Conservation (phyloP, 2,888 invertebrate genomes). For the Muscina levida region DNA sequence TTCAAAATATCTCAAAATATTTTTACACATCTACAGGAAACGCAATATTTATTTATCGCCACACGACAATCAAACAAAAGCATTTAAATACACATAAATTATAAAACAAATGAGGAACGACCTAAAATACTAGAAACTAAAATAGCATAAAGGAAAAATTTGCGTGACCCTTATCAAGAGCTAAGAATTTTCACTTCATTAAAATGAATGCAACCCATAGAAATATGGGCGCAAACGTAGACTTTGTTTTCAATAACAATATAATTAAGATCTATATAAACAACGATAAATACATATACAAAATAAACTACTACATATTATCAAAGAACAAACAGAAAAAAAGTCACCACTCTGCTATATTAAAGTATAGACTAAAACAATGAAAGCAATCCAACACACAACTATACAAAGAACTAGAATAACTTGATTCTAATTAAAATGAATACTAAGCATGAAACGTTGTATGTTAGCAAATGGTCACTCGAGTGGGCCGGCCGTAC, state of each 20-base stretch:
- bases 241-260: slow-evolving; percentile 15
- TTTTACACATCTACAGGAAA: slow-evolving; percentile 8
- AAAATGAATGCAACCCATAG: slow-evolving; percentile 73
- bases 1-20: too few relatives aligned
- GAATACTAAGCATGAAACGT: slow-evolving; percentile 21
- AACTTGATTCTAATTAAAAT: slow-evolving; percentile 54
- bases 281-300: too few relatives aligned
- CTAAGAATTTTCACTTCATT: slow-evolving; percentile 78
- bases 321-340: background rate
- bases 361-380: background rate
- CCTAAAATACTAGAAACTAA: background rate
- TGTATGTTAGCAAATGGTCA: slow-evolving; percentile 12
- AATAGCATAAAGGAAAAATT: slow-evolving; percentile 56
- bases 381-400: slow-evolving; percentile 16
- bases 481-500: slow-evolving; percentile 39
- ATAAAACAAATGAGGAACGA: slow-evolving; percentile 12
- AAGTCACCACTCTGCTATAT: slow-evolving; percentile 6
- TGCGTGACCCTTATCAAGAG: slow-evolving; percentile 75
- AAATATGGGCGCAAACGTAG: background rate
- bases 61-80: slow-evolving; percentile 18
- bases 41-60: slow-evolving; percentile 37
- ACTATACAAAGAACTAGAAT: slow-evolving; percentile 34
- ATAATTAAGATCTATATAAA: slow-evolving; percentile 43
- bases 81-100: slow-evolving; percentile 22
- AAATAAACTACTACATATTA: background rate